These are phyloP conservation scores for Microctonus aethiopoides DNA, from an alignment of 2,888 invertebrate species.

Conservation along the genomic window DNA sequence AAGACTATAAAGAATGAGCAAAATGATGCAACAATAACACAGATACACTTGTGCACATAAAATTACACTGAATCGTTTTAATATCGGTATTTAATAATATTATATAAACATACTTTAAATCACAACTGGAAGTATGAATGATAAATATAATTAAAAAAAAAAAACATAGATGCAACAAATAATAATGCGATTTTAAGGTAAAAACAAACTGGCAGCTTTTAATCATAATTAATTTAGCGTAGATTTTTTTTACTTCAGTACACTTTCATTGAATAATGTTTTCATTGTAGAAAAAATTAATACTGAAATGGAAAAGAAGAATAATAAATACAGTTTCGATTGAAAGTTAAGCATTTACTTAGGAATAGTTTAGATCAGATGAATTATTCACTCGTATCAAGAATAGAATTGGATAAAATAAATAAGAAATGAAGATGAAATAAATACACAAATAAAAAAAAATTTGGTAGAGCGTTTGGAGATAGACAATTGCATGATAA, in stretches of 20 bases:
- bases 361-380: slow-evolving; percentile 8
- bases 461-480: slow-evolving; percentile 13
- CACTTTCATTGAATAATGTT: slow-evolving; percentile 33
- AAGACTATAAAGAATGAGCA: neutral
- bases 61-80: neutral
- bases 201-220: slow-evolving; percentile 11
- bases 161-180: slow-evolving; percentile 2
- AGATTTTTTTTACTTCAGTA: slow-evolving; percentile 43
- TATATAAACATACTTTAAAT: neutral
- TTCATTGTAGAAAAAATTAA: slow-evolving; percentile 20
- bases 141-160: no score
- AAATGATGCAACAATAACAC: slow-evolving; percentile 9
- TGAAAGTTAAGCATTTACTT: slow-evolving; percentile 4
- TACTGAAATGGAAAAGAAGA: neutral
- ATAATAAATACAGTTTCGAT: neutral
- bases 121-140: neutral
- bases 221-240: slow-evolving; percentile 26
- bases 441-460: slow-evolving; percentile 23
- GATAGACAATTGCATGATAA: slow-evolving; percentile 35
- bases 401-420: slow-evolving; percentile 22
- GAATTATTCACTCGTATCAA: slow-evolving; percentile 19
- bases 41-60: neutral
- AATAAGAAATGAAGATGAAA: slow-evolving; percentile 13
- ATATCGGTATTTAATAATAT: no score
- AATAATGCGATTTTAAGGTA: slow-evolving; percentile 4